These are phyloP conservation scores for Spodoptera exigua DNA, from an alignment of 2,888 invertebrate genomes.

Conservation along the genomic window DNA sequence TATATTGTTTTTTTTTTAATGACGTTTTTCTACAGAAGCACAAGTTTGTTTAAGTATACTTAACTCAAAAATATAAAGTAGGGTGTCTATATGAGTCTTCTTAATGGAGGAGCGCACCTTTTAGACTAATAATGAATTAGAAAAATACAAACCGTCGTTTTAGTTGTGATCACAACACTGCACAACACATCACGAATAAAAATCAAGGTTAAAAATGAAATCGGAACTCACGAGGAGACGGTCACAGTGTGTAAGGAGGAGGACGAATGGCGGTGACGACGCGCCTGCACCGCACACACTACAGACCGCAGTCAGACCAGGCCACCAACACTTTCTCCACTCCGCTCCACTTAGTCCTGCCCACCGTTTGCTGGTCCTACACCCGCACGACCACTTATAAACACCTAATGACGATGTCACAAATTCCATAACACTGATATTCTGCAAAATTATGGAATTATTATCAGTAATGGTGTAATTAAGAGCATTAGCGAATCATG, in stretches of 20 bases:
- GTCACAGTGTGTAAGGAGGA: constrained; percentile 36
- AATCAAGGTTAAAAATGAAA: constrained; percentile 48
- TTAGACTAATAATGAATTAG: not conserved
- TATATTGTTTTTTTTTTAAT: no score
- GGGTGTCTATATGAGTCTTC: not conserved
- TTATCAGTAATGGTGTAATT: constrained; percentile 81
- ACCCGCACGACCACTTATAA: constrained; percentile 77
- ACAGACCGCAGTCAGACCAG: constrained; percentile 62
- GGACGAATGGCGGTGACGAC: constrained; percentile 53
- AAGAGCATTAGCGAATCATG: constrained; percentile 77
- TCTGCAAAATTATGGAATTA: constrained; percentile 74
- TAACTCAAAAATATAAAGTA: no score
- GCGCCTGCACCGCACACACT: constrained; percentile 52
- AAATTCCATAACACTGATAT: constrained; percentile 78
- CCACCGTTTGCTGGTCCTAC: constrained; percentile 71
- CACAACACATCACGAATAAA: constrained; percentile 44
- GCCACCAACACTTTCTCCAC: constrained; percentile 82
- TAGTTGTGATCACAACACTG: constrained; percentile 40
- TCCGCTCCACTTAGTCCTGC: constrained; percentile 80
- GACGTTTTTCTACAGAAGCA: no score
- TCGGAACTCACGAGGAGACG: constrained; percentile 50
- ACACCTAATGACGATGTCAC: constrained; percentile 67
- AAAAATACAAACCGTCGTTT: constrained; percentile 35
- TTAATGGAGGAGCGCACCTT: constrained; percentile 11
- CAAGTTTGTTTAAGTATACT: no score